These are phyloP conservation scores for Mesocentrotus franciscanus DNA, from an alignment of 53 echinoderm and acorn worm species.

Conservation along the genomic window DNA sequence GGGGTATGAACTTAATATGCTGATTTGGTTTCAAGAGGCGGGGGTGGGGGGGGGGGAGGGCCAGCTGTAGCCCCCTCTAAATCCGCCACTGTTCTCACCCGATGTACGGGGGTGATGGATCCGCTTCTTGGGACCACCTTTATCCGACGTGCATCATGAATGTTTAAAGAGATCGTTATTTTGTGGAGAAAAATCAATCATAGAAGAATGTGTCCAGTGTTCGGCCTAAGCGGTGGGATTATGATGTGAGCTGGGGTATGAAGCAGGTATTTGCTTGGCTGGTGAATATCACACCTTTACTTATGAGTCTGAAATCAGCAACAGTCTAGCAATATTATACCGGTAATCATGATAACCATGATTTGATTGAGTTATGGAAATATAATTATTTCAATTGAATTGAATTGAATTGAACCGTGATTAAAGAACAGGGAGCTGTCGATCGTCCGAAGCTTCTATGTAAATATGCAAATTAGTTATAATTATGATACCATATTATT, in stretches of 20 bases:
- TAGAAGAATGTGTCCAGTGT: background rate
- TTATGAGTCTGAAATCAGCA: too few species aligned
- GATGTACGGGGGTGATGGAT: background rate
- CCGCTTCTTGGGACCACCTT: background rate
- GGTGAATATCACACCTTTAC: background rate
- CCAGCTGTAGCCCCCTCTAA: too few species aligned
- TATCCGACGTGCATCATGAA: background rate
- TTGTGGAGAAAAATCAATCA: background rate
- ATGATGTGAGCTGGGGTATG: background rate
- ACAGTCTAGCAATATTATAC: too few species aligned
- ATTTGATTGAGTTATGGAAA: too few species aligned
- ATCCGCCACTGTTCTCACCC: background rate
- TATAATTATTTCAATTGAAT: too few species aligned
- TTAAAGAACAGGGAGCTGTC: background rate
- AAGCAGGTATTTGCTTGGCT: background rate
- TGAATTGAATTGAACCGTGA: background rate
- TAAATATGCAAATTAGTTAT: too few species aligned
- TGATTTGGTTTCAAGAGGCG: too few species aligned
- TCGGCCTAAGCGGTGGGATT: background rate
- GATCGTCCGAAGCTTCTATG: background rate
- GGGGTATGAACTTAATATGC: too few species aligned
- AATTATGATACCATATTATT: too few species aligned
- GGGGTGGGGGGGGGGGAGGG: too few species aligned
- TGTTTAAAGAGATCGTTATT: background rate
- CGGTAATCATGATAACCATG: too few species aligned